These are phyloP conservation scores for Spilarctia lutea DNA, from an alignment of 2,888 invertebrate genomes.

Conservation along the genomic window DNA sequence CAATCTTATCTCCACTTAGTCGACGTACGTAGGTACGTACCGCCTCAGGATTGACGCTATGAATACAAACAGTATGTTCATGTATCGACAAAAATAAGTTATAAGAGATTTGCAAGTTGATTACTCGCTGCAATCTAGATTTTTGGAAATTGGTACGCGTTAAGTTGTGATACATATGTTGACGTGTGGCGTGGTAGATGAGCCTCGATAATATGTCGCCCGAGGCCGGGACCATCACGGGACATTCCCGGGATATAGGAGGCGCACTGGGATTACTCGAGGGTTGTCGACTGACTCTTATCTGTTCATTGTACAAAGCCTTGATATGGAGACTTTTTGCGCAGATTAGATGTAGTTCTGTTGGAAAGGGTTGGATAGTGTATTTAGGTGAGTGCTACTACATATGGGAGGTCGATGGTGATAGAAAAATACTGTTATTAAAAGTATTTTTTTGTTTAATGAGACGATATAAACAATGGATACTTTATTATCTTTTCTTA, in stretches of 20 bases:
- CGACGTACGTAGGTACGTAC: slow-evolving; percentile 13
- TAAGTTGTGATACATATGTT: slow-evolving; percentile 30
- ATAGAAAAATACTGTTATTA: background rate
- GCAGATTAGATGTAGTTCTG: slow-evolving; percentile 27
- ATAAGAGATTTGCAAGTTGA: slow-evolving; percentile 44
- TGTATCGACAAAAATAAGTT: slow-evolving; percentile 42
- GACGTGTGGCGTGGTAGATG: slow-evolving; percentile 38
- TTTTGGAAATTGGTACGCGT: slow-evolving; percentile 32
- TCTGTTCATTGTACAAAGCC: slow-evolving; percentile 50
- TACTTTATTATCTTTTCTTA: slow-evolving; percentile 17
- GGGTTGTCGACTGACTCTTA: slow-evolving; percentile 60
- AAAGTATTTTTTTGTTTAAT: background rate
- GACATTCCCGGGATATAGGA: slow-evolving; percentile 44
- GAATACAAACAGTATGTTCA: slow-evolving; percentile 49
- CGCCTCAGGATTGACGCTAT: slow-evolving; percentile 33
- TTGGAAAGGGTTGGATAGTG: background rate
- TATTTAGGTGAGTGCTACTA: background rate
- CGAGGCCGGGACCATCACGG: slow-evolving; percentile 40
- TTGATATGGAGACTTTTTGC: slow-evolving; percentile 27
- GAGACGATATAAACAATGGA: background rate
- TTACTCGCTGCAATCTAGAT: slow-evolving; percentile 42
- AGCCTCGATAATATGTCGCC: slow-evolving; percentile 34
- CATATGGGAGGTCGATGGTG: background rate
- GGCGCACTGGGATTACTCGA: slow-evolving; percentile 53
- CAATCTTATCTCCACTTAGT: slow-evolving; percentile 60